Evolutionary conservation across 2,797 vertebrate genomes (phyloP).

Genomic region (Danio kyathit): DNA sequence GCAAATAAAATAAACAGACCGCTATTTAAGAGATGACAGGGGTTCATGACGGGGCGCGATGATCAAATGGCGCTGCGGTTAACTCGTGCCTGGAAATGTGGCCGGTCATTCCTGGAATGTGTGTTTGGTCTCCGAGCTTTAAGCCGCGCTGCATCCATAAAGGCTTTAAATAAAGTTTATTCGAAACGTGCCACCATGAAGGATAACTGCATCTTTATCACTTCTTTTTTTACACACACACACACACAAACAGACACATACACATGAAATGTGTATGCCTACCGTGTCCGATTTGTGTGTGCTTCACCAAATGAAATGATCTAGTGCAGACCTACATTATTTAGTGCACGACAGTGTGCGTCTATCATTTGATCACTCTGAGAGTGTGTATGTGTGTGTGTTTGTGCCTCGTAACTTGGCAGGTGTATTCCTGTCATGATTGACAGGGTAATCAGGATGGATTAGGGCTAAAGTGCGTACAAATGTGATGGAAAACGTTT

Average conservation of each 20-base stretch:
- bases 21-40: conserved; percentile 44
- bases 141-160: conserved; percentile 27
- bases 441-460: conserved; percentile 76
- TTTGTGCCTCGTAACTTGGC: conserved; percentile 52
- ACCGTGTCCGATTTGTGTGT: neutral
- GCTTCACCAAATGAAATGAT: neutral
- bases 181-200: conserved; percentile 17
- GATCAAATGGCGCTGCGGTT: conserved; percentile 15
- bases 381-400: conserved; percentile 19
- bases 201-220: neutral
- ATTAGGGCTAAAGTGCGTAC: conserved; percentile 74
- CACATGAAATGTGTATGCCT: neutral
- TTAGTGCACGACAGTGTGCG: neutral
- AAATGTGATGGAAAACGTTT: conserved; percentile 82
- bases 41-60: neutral
- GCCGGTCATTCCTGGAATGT: conserved; percentile 43
- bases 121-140: conserved; percentile 21
- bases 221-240: neutral
- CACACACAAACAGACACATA: neutral
- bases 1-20: conserved; percentile 31
- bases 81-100: conserved; percentile 38
- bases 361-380: conserved; percentile 32
- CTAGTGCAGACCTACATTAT: conserved; percentile 9
- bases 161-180: conserved; percentile 49
- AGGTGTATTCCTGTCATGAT: conserved; percentile 68